Percentiles rank a stretch among this genome's conserved stretches.
Evolutionary conservation across 2,888 invertebrate species (phyloP).

Genomic region (Calephelis perditalis): DNA sequence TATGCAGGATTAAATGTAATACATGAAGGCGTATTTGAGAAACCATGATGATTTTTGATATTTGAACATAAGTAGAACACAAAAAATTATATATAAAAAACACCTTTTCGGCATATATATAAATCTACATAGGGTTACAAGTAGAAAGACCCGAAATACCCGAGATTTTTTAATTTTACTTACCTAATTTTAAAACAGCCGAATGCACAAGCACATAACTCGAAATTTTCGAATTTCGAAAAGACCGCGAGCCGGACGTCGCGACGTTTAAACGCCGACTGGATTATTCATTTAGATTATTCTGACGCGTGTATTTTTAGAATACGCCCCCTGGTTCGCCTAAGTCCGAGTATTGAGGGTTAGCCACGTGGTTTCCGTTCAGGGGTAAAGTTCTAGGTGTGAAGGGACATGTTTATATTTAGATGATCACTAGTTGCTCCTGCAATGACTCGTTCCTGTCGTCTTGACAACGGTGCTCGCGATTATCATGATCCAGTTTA

Average conservation of each 20-base stretch:
- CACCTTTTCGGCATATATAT: too few relatives aligned
- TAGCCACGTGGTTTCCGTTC: constrained; percentile 57
- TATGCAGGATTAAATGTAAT: too few relatives aligned
- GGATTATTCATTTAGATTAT: constrained; percentile 45
- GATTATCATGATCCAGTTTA: too few relatives aligned
- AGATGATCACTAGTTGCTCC: neutral
- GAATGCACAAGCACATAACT: constrained; percentile 17
- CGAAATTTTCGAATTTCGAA: constrained; percentile 34
- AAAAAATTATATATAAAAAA: too few relatives aligned
- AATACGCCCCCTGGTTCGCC: constrained; percentile 65
- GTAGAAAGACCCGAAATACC: too few relatives aligned
- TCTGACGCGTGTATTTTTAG: constrained; percentile 63
- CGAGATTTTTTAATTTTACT: constrained; percentile 3
- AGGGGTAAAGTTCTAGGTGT: constrained; percentile 31
- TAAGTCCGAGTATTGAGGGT: constrained; percentile 32
- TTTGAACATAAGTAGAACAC: too few relatives aligned
- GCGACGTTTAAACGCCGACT: constrained; percentile 57
- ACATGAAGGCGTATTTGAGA: too few relatives aligned
- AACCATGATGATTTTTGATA: too few relatives aligned
- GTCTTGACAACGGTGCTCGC: too few relatives aligned
- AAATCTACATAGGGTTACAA: too few relatives aligned
- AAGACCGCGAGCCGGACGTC: constrained; percentile 39
- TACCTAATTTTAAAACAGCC: constrained; percentile 22
- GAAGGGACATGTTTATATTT: constrained; percentile 35
- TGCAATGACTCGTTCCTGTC: neutral